Conservation (phyloP, 2,797 vertebrate species). For the Melanotaenia boesemani region DNA sequence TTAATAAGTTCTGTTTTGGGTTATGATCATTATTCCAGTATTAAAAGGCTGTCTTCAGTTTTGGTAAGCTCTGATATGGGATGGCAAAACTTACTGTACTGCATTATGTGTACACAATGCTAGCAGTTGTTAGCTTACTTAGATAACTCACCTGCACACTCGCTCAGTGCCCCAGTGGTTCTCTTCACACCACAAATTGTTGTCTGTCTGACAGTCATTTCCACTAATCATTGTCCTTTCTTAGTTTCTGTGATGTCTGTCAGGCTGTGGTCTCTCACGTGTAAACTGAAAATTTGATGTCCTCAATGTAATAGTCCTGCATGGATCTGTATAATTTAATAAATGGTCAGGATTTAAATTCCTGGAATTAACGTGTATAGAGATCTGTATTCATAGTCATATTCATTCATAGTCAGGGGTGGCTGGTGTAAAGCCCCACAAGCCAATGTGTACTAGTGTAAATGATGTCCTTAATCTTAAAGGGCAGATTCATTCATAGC, state of each 20-base stretch:
- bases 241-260: not conserved
- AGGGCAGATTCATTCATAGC: constrained; percentile 24
- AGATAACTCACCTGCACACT: not conserved
- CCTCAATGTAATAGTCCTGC: not conserved
- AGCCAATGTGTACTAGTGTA: constrained; percentile 20
- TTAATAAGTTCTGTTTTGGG: too few species aligned
- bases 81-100: too few species aligned
- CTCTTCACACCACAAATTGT: not conserved
- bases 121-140: not conserved
- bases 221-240: not conserved
- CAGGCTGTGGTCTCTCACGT: not conserved
- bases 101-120: not conserved
- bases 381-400: constrained; percentile 14
- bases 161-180: too few species aligned
- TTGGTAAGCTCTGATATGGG: too few species aligned
- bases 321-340: not conserved
- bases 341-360: not conserved
- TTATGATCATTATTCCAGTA: not conserved
- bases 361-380: constrained; percentile 1
- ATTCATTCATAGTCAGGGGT: constrained; percentile 9
- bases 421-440: not conserved
- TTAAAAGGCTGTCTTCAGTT: not conserved
- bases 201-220: not conserved
- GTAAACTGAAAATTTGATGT: too few species aligned
- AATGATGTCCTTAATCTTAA: constrained; percentile 36